These are phyloP conservation scores for Byasa hedistus DNA, from an alignment of 2,888 invertebrate species.

Conservation along the genomic window DNA sequence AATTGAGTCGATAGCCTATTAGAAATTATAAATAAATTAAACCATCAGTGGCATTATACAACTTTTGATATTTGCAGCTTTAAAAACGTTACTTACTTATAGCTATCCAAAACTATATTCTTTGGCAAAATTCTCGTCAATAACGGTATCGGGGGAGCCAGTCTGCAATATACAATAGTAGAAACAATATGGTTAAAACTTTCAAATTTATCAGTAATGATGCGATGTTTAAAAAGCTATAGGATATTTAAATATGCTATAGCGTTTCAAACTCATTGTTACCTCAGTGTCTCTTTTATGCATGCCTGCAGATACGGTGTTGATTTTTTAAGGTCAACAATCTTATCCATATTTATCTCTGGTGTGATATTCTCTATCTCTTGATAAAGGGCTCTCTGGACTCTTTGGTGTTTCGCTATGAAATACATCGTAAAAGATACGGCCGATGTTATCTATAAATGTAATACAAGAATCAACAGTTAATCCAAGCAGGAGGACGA, in stretches of 20 bases:
- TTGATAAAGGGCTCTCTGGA: conserved; percentile 81
- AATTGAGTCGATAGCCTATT: too few relatives aligned
- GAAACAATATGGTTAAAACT: not conserved
- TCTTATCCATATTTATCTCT: conserved; percentile 40
- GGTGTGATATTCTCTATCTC: conserved; percentile 73
- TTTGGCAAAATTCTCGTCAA: conserved; percentile 80
- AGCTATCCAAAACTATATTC: conserved; percentile 81
- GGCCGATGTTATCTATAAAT: conserved; percentile 78
- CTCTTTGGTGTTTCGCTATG: conserved; percentile 82
- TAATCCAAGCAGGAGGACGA: too few relatives aligned
- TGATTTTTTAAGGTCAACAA: conserved; percentile 49
- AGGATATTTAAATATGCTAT: too few relatives aligned
- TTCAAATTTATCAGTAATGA: not conserved
- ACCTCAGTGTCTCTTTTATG: conserved; percentile 83
- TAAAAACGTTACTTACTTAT: conserved; percentile 63
- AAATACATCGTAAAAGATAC: conserved; percentile 83
- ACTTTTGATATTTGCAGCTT: too few relatives aligned
- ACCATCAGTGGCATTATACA: too few relatives aligned
- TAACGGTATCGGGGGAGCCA: conserved; percentile 83
- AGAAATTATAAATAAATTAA: too few relatives aligned
- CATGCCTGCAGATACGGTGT: conserved; percentile 82
- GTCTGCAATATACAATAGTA: conserved; percentile 53
- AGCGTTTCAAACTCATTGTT: conserved; percentile 17
- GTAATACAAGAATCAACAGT: not conserved
- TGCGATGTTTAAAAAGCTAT: too few relatives aligned